phyloP scores from a whole-genome alignment of 2,797 vertebrate genomes.

The Enteromius mattozi region DNA sequence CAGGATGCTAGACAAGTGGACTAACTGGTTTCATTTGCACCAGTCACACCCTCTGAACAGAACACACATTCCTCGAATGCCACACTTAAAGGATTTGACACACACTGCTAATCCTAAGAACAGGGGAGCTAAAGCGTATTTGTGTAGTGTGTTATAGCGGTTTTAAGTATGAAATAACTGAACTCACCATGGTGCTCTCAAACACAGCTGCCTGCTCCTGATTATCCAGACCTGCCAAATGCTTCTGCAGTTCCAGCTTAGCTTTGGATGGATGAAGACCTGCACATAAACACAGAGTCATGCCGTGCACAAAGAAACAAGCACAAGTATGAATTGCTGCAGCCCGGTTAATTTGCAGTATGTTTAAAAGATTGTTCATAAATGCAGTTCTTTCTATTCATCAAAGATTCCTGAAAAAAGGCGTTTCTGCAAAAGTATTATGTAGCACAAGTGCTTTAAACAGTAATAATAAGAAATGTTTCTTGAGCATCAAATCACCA shows the following conservation, averaged over 20 bases:
- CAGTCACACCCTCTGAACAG: constrained; percentile 44
- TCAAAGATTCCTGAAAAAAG: not conserved
- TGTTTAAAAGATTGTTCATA: not conserved
- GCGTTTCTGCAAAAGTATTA: not conserved
- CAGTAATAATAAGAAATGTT: not conserved
- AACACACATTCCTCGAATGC: constrained; percentile 32
- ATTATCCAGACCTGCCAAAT: constrained; percentile 89
- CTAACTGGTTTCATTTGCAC: constrained; percentile 47
- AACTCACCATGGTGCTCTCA: constrained; percentile 90
- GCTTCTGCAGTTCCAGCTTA: constrained; percentile 93
- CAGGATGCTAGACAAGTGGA: constrained; percentile 29
- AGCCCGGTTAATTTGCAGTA: not conserved
- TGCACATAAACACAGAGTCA: constrained; percentile 64
- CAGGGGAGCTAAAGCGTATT: not conserved
- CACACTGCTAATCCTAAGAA: constrained; percentile 27
- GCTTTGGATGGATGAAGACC: constrained; percentile 90
- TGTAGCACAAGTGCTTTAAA: not conserved
- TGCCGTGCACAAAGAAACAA: constrained; percentile 19
- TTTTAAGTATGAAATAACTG: constrained; percentile 36
- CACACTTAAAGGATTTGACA: constrained; percentile 31
- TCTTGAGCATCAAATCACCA: not conserved
- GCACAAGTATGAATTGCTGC: not conserved
- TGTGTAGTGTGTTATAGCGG: constrained; percentile 7
- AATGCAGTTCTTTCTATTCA: not conserved
- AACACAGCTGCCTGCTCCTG: constrained; percentile 91